These are phyloP conservation scores for Grus americana DNA, from an alignment of 2,113 vertebrate genomes.

Conservation along the genomic window DNA sequence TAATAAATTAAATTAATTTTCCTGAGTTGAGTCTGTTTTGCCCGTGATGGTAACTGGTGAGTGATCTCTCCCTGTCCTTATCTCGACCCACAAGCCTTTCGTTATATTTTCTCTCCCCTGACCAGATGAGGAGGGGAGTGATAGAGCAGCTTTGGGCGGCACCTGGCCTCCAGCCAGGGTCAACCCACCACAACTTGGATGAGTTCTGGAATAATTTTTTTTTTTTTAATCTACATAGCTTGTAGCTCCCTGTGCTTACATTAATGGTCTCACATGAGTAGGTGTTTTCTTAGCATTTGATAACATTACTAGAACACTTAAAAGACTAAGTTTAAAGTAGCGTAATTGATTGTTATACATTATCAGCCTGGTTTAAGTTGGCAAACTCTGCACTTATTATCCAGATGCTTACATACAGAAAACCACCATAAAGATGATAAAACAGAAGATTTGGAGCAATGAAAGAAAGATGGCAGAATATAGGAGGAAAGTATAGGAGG, in stretches of 20 bases:
- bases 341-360: not conserved
- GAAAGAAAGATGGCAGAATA: not conserved
- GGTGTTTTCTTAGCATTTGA: not conserved
- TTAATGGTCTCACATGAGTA: not conserved
- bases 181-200: not conserved
- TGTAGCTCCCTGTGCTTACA: not conserved
- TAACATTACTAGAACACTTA: not conserved
- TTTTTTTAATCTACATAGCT: not conserved
- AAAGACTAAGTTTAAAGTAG: not conserved
- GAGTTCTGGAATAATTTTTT: not conserved
- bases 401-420: not conserved
- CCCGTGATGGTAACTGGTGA: not conserved
- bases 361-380: not conserved
- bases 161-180: not conserved
- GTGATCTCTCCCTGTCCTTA: not conserved
- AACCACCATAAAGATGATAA: not conserved
- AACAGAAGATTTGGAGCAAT: not conserved
- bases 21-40: no score
- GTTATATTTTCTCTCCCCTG: not conserved
- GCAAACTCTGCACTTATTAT: not conserved
- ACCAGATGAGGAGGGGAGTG: not conserved
- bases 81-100: not conserved
- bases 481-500: not conserved
- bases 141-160: not conserved
- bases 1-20: no score